These are phyloP conservation scores for Ictalurus furcatus DNA, from an alignment of 2,113 vertebrate genomes.

Conservation along the genomic window DNA sequence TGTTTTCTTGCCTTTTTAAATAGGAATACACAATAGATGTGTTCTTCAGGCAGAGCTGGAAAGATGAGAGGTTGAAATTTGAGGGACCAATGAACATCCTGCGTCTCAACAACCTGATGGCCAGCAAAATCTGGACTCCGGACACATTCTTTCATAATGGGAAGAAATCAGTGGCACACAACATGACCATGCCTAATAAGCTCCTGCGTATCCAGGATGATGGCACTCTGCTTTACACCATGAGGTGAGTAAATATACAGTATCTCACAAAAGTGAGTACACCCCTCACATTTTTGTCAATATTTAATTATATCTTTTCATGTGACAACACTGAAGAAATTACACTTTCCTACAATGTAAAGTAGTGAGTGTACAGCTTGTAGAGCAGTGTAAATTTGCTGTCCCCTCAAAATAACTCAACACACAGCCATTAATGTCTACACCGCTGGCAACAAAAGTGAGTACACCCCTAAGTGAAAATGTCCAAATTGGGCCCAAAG, in stretches of 20 bases:
- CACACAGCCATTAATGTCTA: too few species aligned
- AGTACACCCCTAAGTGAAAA: too few species aligned
- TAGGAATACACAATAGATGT: constrained; percentile 99
- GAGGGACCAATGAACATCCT: constrained; percentile 96
- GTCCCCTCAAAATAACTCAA: too few species aligned
- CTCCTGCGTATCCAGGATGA: constrained; percentile 95
- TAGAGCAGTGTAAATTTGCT: too few species aligned
- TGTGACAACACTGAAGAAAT: too few species aligned
- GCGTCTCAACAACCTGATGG: constrained; percentile 97
- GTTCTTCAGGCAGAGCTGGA: constrained; percentile 97
- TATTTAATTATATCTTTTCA: too few species aligned
- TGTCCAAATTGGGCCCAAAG: too few species aligned
- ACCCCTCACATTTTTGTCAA: too few species aligned
- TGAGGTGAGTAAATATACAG: constrained; percentile 82
- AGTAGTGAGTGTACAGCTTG: too few species aligned
- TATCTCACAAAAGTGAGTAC: too few species aligned
- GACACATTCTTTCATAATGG: constrained; percentile 99
- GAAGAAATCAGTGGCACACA: constrained; percentile 97
- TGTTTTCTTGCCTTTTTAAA: constrained; percentile 39
- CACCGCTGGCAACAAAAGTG: too few species aligned
- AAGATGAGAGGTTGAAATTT: constrained; percentile 93
- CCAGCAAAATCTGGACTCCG: constrained; percentile 99
- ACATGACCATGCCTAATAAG: constrained; percentile 99
- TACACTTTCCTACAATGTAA: too few species aligned
- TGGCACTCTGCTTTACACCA: constrained; percentile 93